Conservation (phyloP, 2,113 vertebrate species). For the Phocoena phocoena region DNA sequence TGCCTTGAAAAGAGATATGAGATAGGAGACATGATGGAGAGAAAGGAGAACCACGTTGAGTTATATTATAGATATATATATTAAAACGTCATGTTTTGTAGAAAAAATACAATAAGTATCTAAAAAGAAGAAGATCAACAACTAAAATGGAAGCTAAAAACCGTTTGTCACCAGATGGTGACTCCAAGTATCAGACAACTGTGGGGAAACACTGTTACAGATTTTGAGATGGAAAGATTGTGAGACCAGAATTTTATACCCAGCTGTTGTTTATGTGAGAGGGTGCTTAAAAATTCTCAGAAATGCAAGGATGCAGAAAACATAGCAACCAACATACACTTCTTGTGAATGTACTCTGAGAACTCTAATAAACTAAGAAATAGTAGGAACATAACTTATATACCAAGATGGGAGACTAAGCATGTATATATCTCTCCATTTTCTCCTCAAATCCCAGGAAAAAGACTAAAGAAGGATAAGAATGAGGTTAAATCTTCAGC, state of each 20-base stretch:
- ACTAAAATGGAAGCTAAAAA: neutral
- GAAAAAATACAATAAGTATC: neutral
- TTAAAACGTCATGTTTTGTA: neutral
- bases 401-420: neutral
- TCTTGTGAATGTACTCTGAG: neutral
- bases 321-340: neutral
- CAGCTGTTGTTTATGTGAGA: slow-evolving; percentile 41
- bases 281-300: neutral
- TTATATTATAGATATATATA: neutral
- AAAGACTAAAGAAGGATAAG: neutral
- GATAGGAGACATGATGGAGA: neutral
- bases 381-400: neutral
- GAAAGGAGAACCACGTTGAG: neutral
- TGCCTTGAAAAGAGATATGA: neutral
- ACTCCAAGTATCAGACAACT: neutral
- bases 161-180: neutral
- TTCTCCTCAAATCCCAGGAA: neutral
- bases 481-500: neutral
- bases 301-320: neutral
- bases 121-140: neutral
- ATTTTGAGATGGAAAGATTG: neutral
- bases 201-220: neutral
- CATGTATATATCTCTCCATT: neutral
- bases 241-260: slow-evolving; percentile 68
- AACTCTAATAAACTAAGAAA: neutral